Evolutionary conservation across 1,140 invertebrate genomes (phyloP), one percentile per base, ranked within the genome.

Genomic region (Cotesia vestalis): DNA sequence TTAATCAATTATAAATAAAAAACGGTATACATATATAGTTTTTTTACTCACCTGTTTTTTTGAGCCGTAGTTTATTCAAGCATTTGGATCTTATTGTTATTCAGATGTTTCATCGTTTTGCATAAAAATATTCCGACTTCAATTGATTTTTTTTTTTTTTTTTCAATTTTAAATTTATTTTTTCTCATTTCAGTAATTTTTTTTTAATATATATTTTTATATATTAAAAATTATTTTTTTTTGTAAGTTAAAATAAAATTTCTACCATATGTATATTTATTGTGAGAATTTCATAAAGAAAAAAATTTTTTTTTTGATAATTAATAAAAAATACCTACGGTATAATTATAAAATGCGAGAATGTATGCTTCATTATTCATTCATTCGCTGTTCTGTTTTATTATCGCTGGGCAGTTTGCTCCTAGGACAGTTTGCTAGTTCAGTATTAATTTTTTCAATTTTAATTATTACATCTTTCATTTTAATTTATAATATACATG

Each of bases 41-140:
- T 77, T 78, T 79, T 84, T 84, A 84, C 83, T 84, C 83, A 84
- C 83, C 83, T 84, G 82, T 79, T 69, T 74, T 36, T 36, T 78
- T 77, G 77, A 72, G 80, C 81, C 82, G 83, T 78, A 78, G 82
- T 81, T 75, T 83, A 80, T 81, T 83, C 81, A 82, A 82, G 75
- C 80, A 78, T 82, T 83, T 81, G 75, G 77, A 64, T 76, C 77
- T 78, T 73, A 75, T 73, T 73, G 63, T 74, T 67, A 71, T 51
- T 77, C 61, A 73, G 62, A n/a, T 66, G 53, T 69, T 35, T 75
- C 64, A 66, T 73, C 72, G 60, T 69, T 69, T 53, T 55, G n/a
- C 12, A 14, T 40, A 12, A 12, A 12, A 4, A 38, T 63, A 34
- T 63, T 40, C 34, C 12, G 36, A n/a, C n/a, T 12, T 63, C 59